Evolutionary conservation across 2,113 vertebrate genomes (phyloP), one percentile per base, ranked within the genome.

Genomic region (Myrmecobius fasciatus): DNA sequence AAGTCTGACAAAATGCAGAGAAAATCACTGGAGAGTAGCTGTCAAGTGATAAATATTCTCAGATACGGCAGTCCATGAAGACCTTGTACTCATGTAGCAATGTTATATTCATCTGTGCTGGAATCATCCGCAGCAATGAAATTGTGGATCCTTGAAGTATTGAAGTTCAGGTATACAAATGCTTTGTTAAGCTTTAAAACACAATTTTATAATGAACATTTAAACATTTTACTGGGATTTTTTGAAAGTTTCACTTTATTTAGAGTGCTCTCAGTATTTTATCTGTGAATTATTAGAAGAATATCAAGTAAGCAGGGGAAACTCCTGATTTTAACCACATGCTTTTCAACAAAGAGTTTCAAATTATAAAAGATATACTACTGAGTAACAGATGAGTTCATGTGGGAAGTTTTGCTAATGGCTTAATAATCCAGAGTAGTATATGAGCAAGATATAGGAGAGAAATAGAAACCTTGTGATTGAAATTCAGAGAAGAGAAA

Each of bases 191-290:
- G 11, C 75, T n/a, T 60, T 88, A 53, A 93, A 92, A 48, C 14
- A 10, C 48, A 93, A 91, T 91, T 95, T 95, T 90, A 11, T 12
- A 95, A 51, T n/a, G 60, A 94, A 92, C 51, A 46, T 93, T 52
- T 36, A 95, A 26, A 14, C 14, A n/a, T 47, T 96, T 96, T 91
- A 28, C 47, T 75, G 46, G 92, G 52, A 25, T 83, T 7, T 51
- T 90, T 83, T 51, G n/a, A 92, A 90, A 94, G 20, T 36, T 88
- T 96, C 28, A 49, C 22, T 96, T 89, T 12, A 11, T 52, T 4
- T 92, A 94, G 93, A 92, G 91, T 67, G 28, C 0, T 52, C 48
- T 52, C 12, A 25, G 47, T 89, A 31, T 60, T 92, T 94, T 93
- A 49, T 91, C 31, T 92, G 25, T 49, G 0, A 53, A 49, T 95